These are phyloP conservation scores for Agrotis exclamationis DNA, from an alignment of 2,888 invertebrate genomes.

Conservation along the genomic window DNA sequence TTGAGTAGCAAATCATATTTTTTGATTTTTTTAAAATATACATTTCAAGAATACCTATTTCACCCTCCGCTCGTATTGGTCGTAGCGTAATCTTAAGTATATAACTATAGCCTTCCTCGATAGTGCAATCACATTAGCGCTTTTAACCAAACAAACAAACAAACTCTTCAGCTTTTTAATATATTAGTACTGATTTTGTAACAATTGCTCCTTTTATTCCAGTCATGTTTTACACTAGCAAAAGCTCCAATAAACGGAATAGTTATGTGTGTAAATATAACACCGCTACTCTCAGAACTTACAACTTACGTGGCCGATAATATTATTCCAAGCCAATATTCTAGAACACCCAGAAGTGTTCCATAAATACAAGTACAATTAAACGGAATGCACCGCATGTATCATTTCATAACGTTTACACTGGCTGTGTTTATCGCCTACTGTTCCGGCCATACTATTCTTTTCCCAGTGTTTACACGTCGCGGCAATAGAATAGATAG, in stretches of 20 bases:
- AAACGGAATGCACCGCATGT: constrained; percentile 76
- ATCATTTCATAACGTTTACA: constrained; percentile 86
- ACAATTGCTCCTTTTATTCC: not conserved
- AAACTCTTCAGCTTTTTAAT: too few relatives aligned
- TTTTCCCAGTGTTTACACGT: constrained; percentile 84
- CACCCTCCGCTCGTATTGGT: too few relatives aligned
- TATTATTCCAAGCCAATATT: constrained; percentile 52
- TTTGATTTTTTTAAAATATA: not conserved
- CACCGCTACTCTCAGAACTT: constrained; percentile 6
- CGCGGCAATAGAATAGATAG: constrained; percentile 80
- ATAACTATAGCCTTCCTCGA: too few relatives aligned
- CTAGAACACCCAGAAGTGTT: constrained; percentile 59
- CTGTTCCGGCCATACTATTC: constrained; percentile 83
- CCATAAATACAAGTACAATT: constrained; percentile 59
- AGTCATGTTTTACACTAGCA: not conserved
- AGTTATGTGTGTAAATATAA: constrained; percentile 6
- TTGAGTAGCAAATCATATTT: not conserved
- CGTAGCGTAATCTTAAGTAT: too few relatives aligned
- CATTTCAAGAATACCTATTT: too few relatives aligned
- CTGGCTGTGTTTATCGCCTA: constrained; percentile 80
- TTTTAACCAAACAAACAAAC: too few relatives aligned
- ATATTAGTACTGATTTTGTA: not conserved
- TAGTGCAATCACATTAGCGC: too few relatives aligned
- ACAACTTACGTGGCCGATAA: constrained; percentile 24
- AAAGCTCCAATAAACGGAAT: not conserved